Percentiles rank a stretch among this genome's conserved stretches.
These are phyloP conservation scores for Tipula helvola DNA, from an alignment of 2,888 invertebrate species.

Conservation along the genomic window DNA sequence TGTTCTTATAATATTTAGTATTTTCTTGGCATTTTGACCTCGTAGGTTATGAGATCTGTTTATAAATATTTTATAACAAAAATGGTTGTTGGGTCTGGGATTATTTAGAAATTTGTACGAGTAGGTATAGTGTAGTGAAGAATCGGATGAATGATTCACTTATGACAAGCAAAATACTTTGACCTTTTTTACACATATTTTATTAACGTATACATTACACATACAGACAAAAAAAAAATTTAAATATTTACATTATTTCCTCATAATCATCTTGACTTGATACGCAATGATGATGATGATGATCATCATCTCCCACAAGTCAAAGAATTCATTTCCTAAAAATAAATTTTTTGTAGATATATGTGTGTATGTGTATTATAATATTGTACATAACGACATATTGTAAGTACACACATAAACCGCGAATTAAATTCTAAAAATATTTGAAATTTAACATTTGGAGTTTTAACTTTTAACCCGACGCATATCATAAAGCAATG, in stretches of 20 bases:
- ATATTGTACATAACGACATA: background rate
- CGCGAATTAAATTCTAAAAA: slow-evolving; percentile 4
- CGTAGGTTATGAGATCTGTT: background rate
- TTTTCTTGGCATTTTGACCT: slow-evolving; percentile 4
- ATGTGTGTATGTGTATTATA: background rate
- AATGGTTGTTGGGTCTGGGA: background rate
- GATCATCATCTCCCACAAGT: background rate
- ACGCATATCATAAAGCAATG: background rate
- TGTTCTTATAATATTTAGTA: background rate
- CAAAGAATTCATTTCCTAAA: slow-evolving; percentile 4
- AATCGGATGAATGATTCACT: background rate
- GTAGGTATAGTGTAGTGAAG: background rate
- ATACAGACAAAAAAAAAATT: background rate
- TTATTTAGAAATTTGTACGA: background rate
- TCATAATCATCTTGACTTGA: background rate
- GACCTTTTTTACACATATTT: background rate
- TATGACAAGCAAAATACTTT: background rate
- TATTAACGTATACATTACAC: background rate
- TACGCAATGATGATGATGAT: background rate
- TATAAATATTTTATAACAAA: background rate
- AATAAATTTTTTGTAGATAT: background rate
- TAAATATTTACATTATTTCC: background rate
- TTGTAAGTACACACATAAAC: background rate
- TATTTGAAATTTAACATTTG: background rate
- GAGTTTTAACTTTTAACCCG: background rate